phyloP scores from a whole-genome alignment of 2,888 invertebrate genomes.

The Lasioglossum oenotherae region DNA sequence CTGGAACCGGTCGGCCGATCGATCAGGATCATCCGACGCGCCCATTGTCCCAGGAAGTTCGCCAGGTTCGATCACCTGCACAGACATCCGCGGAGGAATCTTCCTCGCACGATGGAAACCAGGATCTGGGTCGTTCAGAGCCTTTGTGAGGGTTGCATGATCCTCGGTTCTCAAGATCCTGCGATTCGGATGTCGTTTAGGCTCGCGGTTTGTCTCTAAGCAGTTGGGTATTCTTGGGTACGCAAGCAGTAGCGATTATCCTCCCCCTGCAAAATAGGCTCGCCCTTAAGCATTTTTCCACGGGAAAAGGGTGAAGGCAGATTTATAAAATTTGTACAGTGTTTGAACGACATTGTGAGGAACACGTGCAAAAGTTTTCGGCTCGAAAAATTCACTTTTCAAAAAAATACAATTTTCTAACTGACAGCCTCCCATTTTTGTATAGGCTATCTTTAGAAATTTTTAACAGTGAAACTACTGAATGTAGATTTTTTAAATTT shows the following conservation, averaged over 20 bases:
- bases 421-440: background rate
- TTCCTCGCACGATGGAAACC: background rate
- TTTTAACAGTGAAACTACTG: too few relatives aligned
- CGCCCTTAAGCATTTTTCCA: too few relatives aligned
- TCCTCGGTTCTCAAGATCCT: too few relatives aligned
- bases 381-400: background rate
- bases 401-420: too few relatives aligned
- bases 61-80: slow-evolving; percentile 4
- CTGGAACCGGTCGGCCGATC: slow-evolving; percentile 5
- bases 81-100: background rate
- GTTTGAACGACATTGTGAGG: background rate
- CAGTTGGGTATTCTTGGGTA: too few relatives aligned
- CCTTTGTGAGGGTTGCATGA: background rate
- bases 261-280: too few relatives aligned
- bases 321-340: too few relatives aligned
- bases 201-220: background rate
- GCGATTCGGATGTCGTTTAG: background rate
- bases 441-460: background rate
- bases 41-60: background rate
- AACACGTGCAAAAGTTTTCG: background rate
- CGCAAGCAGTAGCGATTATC: too few relatives aligned
- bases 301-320: too few relatives aligned
- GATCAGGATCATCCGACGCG: slow-evolving; percentile 2
- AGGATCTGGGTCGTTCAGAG: background rate
- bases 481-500: too few relatives aligned